Conservation (phyloP, 2,113 vertebrate species). For the Macquaria ambigua region DNA sequence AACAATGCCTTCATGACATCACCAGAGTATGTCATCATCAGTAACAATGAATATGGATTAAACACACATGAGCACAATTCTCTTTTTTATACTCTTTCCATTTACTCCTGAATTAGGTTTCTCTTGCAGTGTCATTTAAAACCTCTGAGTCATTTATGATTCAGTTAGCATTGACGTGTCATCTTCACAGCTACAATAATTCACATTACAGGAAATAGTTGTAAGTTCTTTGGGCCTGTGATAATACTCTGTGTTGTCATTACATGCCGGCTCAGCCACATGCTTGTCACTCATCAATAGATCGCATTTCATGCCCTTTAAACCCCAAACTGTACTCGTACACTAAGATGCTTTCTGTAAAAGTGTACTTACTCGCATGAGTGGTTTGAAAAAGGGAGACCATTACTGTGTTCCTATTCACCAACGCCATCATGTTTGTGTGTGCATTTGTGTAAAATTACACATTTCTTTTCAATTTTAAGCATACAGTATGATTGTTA, state of each 20-base stretch:
- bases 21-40: not conserved
- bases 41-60: not conserved
- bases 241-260: conserved; percentile 15
- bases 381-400: conserved; percentile 77
- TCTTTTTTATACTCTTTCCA: conserved; percentile 14
- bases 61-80: too few relatives aligned
- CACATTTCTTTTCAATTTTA: conserved; percentile 29
- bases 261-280: conserved; percentile 56
- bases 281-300: conserved; percentile 59
- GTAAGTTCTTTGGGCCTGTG: conserved; percentile 18
- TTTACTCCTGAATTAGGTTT: conserved; percentile 8
- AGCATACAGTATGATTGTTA: not conserved
- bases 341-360: conserved; percentile 70
- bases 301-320: conserved; percentile 82
- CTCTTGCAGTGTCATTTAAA: conserved; percentile 42
- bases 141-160: conserved; percentile 44
- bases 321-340: conserved; percentile 70
- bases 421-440: conserved; percentile 26
- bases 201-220: conserved; percentile 32
- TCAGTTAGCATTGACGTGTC: conserved; percentile 48
- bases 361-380: conserved; percentile 77
- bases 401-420: conserved; percentile 69
- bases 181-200: conserved; percentile 22
- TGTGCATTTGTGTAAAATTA: conserved; percentile 22
- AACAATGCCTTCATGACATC: not conserved